phyloP scores from a whole-genome alignment of 2,888 invertebrate species.

The Cephalotes varians region DNA sequence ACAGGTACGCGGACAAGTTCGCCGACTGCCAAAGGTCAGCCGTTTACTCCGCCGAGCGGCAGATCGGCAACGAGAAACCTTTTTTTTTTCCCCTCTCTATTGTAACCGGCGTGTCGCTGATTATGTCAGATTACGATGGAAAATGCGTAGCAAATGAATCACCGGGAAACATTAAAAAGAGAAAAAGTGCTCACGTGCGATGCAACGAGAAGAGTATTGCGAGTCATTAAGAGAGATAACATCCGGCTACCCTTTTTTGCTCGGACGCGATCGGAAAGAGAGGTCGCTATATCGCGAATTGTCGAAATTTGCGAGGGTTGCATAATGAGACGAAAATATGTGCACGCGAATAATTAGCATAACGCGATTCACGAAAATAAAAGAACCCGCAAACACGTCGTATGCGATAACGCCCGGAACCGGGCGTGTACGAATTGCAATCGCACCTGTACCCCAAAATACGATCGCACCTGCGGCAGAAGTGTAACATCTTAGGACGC shows the following conservation, averaged over 20 bases:
- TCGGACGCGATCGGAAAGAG: background rate
- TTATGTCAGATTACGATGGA: background rate
- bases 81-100: background rate
- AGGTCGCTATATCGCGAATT: background rate
- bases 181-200: background rate
- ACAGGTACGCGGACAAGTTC: background rate
- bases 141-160: conserved; percentile 6
- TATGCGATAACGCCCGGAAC: conserved; percentile 31
- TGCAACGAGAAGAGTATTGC: background rate
- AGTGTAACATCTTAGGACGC: conserved; percentile 62
- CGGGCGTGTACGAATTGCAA: conserved; percentile 60
- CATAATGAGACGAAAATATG: background rate
- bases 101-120: background rate
- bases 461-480: conserved; percentile 68
- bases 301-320: background rate
- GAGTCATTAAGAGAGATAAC: background rate
- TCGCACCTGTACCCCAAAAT: conserved; percentile 69
- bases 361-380: conserved; percentile 27
- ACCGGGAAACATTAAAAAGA: background rate
- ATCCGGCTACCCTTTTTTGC: background rate
- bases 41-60: conserved; percentile 11
- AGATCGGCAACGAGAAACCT: background rate
- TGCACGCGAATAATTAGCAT: conserved; percentile 22
- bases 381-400: background rate
- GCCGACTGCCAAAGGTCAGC: conserved; percentile 37